Base-by-base conservation (phyloP, 2,888 invertebrate species). In the Drosophila hamatofila region DNA sequence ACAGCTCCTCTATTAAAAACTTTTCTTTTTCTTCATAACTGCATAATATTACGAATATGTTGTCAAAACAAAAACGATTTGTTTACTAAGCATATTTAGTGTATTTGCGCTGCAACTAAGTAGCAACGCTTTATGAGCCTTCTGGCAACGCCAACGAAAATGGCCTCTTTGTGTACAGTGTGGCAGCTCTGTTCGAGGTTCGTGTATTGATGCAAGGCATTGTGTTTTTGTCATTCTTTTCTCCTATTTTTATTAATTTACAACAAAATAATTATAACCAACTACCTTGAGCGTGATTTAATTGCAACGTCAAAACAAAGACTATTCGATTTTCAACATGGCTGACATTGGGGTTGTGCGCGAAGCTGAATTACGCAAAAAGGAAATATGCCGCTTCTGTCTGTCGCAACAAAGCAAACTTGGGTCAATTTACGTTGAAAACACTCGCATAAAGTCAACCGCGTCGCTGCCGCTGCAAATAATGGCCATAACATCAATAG, bases 361-460 rank as follows among this genome's bases (percentile, higher is more conserved):
- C 54, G 90, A 85, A 55, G 21, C 54, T 6, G 93, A 94, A 80
- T 91, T 96, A 70, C 94, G 95, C 91, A 93, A 94, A 55, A 94
- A 95, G 93, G 94, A 95, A 92, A 94, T 96, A 72, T 97, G 96
- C 92, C 94, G 96, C 80, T 96, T 96, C 93, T 96, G 96, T 92
- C 93, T 96, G 83, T 93, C 94, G 71, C 95, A 95, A 90, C 94
- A 95, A 35, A 62, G 74, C n/a, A 94, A 95, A 64, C 92, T 96
- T 73, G 94, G 93, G 76, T 95, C 94, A 92, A 95, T 97, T 90
- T 96, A 95, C 92, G 94, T 95, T 81, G 81, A 89, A 21, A 94
- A 94, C 88, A 90, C 92, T 62, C 94, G 93, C 78, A 92, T 94
- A 76, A 95, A 95, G 92, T 94, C 94, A 87, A 93, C 94, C 69